phyloP scores from a whole-genome alignment of 2,113 vertebrate species.

The Pteropus alecto region DNA sequence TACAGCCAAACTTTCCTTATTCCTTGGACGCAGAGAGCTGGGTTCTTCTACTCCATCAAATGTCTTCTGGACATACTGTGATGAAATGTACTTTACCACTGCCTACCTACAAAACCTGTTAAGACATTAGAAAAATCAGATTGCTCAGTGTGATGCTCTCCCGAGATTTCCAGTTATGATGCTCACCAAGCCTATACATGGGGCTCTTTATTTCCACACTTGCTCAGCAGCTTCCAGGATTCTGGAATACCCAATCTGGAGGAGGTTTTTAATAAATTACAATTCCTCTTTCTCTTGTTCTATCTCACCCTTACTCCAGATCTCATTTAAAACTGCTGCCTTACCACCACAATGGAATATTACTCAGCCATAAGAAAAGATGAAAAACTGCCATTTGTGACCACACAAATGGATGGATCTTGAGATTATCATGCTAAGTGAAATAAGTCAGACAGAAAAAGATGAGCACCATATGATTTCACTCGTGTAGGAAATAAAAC shows the following conservation, averaged over 20 bases:
- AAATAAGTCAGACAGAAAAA: too few species aligned
- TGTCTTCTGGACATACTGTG: neutral
- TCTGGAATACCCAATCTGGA: neutral
- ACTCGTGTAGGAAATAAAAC: too few species aligned
- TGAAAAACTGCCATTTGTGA: too few species aligned
- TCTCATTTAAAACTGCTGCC: neutral
- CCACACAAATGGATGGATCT: too few species aligned
- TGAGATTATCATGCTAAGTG: too few species aligned
- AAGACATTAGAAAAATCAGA: neutral
- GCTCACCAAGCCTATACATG: accelerated
- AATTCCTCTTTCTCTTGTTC: neutral
- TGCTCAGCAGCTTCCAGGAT: neutral
- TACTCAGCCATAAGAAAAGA: too few species aligned
- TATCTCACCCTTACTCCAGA: neutral
- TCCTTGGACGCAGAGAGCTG: neutral
- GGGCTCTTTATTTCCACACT: neutral
- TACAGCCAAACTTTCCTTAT: constrained; percentile 33
- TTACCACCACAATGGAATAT: too few species aligned
- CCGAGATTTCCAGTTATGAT: neutral
- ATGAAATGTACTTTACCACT: neutral
- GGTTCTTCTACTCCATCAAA: neutral
- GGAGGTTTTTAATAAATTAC: neutral
- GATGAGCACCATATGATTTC: too few species aligned
- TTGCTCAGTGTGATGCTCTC: neutral
- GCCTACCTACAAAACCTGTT: neutral